Evolutionary conservation across 2,888 invertebrate species (phyloP).

Genomic region (Drosophila neoperkinsi): DNA sequence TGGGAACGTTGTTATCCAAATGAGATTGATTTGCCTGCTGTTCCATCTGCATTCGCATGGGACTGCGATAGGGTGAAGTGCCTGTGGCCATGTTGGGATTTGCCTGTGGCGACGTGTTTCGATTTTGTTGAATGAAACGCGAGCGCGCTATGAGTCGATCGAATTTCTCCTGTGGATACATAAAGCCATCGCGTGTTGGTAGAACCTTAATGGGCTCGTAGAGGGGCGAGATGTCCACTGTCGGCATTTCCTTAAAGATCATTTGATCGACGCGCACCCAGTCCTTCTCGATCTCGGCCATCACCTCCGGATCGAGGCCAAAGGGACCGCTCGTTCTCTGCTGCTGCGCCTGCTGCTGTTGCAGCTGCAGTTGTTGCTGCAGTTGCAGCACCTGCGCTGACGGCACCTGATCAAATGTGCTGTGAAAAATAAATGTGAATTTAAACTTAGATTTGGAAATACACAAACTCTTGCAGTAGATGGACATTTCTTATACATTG

Average conservation of each 20-base stretch:
- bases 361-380: constrained; percentile 67
- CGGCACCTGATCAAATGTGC: constrained; percentile 83
- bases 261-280: constrained; percentile 85
- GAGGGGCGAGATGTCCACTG: constrained; percentile 84
- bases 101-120: constrained; percentile 75
- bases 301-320: constrained; percentile 90
- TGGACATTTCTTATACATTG: constrained; percentile 11
- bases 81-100: constrained; percentile 57
- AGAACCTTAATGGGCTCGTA: constrained; percentile 86
- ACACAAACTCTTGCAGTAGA: background rate
- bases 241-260: constrained; percentile 83
- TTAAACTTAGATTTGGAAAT: background rate
- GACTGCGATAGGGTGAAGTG: constrained; percentile 81
- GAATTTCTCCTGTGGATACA: constrained; percentile 84
- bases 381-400: constrained; percentile 82
- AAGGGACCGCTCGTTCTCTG: constrained; percentile 90
- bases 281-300: constrained; percentile 89
- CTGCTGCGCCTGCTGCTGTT: constrained; percentile 83
- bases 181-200: constrained; percentile 86
- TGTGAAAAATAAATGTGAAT: constrained; percentile 28
- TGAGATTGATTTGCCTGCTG: constrained; percentile 49
- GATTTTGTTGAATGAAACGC: constrained; percentile 75
- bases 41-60: constrained; percentile 70
- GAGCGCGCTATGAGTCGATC: constrained; percentile 82
- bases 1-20: constrained; percentile 64